Base-by-base conservation (phyloP, 1,140 invertebrate species). In the Papilio aristodemus region DNA sequence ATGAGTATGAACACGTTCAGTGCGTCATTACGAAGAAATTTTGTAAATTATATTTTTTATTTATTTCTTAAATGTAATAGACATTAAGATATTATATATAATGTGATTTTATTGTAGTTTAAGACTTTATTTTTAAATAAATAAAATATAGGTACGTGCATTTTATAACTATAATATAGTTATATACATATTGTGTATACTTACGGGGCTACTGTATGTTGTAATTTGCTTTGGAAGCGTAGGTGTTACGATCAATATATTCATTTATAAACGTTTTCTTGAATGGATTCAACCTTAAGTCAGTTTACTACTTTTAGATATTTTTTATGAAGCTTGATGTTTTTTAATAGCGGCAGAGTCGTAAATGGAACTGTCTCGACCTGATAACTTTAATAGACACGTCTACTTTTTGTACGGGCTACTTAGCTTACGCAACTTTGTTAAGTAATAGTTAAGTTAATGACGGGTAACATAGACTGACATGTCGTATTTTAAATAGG, bases 351-450 rank as follows among this genome's bases (percentile, higher is more conserved):
- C 46, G 46, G 10, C 22, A 22, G 46, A 22, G 46, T 54, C 46
- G 46, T 54, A 54, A 54, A 54, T 54, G 46, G 46, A 54, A 54
- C 46, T 54, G 46, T 54, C 46, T 54, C 9, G 10, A 19, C 10
- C 46, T 54, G 46, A 54, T 54, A 54, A 54, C 19, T 54, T 54
- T 54, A 54, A 54, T 54, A 54, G 46, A 54, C 17, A 54, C 17
- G 46, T 54, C 19, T 54, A 54, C 46, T 54, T 54, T 54, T 54
- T 54, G 19, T 54, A 46, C 17, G 14, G 17, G 46, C 46, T 54
- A 22, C 46, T 54, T 54, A 54, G 19, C 46, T 54, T 54, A 54
- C 19, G 46, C 10, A 54, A 54, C 46, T 25, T 54, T 54, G 46
- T 54, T 54, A 54, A 54, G 46, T 54, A 54, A 54, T 25, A 22